Evolutionary conservation across 2,113 vertebrate genomes (phyloP).

Genomic region (Dicrurus megarhynchus): DNA sequence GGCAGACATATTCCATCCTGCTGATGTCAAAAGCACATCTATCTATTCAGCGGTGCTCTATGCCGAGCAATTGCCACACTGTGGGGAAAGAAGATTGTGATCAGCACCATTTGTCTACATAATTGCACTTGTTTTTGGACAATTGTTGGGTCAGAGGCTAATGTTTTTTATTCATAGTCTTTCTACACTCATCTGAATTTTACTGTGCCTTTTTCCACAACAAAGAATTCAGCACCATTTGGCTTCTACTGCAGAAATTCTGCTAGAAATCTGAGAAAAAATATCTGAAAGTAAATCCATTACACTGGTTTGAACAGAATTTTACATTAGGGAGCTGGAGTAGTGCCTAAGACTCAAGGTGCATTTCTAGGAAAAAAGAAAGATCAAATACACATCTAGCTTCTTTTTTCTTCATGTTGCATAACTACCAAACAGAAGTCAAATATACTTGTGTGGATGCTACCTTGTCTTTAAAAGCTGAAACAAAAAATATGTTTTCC

Average conservation of each 20-base stretch:
- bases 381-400: background rate
- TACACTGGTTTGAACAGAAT: background rate
- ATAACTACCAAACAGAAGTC: background rate
- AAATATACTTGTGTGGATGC: background rate
- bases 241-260: background rate
- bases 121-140: slow-evolving; percentile 10
- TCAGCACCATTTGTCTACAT: slow-evolving; percentile 12
- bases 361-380: background rate
- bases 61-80: background rate
- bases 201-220: background rate
- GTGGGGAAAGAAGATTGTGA: background rate
- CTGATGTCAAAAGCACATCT: background rate
- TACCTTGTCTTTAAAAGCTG: background rate
- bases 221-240: background rate
- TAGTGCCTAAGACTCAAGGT: background rate
- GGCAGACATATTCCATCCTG: background rate
- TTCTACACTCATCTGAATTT: background rate
- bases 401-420: background rate
- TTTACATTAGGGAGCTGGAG: background rate
- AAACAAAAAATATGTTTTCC: background rate
- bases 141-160: background rate
- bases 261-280: background rate
- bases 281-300: background rate
- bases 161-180: background rate
- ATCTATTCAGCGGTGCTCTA: background rate